Conservation (phyloP, 2,113 vertebrate species). For the Prunella fulvescens region DNA sequence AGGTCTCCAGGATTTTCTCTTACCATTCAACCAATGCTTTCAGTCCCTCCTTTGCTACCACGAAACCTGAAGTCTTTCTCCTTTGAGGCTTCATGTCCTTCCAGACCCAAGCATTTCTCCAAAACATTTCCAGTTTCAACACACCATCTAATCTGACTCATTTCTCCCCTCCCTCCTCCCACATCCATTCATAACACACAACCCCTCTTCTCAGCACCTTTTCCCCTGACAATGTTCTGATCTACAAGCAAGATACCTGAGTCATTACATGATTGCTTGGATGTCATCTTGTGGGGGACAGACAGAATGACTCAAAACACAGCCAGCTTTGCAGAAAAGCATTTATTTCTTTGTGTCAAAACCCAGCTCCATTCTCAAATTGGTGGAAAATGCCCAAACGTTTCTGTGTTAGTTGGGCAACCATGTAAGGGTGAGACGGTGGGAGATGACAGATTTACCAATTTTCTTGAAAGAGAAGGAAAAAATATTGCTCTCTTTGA, state of each 20-base stretch:
- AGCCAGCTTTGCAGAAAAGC: neutral
- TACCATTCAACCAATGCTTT: neutral
- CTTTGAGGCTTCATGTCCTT: neutral
- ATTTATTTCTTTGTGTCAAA: neutral
- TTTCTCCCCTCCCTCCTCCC: neutral
- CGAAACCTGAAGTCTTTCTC: neutral
- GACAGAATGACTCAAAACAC: neutral
- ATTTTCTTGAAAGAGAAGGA: neutral
- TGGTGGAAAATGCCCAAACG: neutral
- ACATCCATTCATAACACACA: neutral
- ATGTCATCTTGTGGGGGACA: neutral
- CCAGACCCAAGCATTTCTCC: neutral
- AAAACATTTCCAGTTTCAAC: neutral
- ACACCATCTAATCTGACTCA: neutral
- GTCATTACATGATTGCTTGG: neutral
- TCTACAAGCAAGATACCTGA: neutral
- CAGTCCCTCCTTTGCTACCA: neutral
- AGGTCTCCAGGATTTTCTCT: neutral
- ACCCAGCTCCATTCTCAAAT: neutral
- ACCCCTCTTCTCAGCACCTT: neutral
- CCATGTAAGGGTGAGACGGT: neutral
- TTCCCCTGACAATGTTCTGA: accelerated
- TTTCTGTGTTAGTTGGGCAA: neutral
- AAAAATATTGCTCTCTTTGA: neutral
- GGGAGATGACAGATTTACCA: neutral